Base-by-base conservation (phyloP, 2,113 vertebrate genomes). In the Rhinoderma darwinii region DNA sequence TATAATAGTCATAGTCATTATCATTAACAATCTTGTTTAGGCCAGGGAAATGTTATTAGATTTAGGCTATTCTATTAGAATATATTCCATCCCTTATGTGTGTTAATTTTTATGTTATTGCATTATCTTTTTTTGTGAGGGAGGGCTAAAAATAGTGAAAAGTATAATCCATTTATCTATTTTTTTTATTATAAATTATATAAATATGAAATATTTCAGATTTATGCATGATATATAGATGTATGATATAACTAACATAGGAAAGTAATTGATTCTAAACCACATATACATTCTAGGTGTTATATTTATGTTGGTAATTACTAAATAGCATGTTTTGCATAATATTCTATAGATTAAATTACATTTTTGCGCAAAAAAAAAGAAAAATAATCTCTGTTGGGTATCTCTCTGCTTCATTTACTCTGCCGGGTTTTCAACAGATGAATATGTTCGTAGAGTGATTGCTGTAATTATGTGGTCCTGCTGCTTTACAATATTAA, bases 381-480 rank as follows among this genome's bases (percentile, higher is more conserved):
- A 92, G 91, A 87, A 91, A 92, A 91, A 92, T 92, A 92, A 94
- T 90, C 90, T 90, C 92, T 88, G 84, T 82, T 89, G 90, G 90
- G 87, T 91, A 90, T 85, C 90, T 91, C 89, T 93, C 91, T 92
- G 94, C 92, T 91, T 95, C 94, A 93, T 95, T 95, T 93, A 92
- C 94, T 94, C 92, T 93, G 92, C 27, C 85, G 86, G 90, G 95
- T 92, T 96, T 93, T 95, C 93, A 90, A 92, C 93, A 94, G 94
- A 96, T 94, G 93, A 94, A 96, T 94, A 92, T 88, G 90, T 89
- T 93, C 90, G 89, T 92, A 92, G 92, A 94, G 92, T 94, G 95
- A 95, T 95, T 94, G 93, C 88, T 68, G 76, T 96, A 96, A 97
- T 96, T 95, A 95, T 90, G 91, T 86, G 90, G 91, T 91, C 93